phyloP scores from a whole-genome alignment of 2,113 vertebrate genomes.

The Rhinoderma darwinii region DNA sequence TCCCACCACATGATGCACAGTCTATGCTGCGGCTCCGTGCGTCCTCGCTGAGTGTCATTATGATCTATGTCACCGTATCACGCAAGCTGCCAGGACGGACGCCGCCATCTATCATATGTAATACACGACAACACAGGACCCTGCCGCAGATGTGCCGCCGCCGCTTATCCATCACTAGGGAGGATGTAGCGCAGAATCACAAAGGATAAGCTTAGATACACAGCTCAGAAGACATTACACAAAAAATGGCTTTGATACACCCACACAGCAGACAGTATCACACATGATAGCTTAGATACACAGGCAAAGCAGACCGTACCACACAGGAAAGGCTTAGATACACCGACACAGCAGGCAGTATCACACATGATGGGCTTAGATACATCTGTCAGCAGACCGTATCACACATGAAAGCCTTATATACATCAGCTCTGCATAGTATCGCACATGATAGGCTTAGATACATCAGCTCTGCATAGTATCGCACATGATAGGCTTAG shows the following conservation, averaged over 20 bases:
- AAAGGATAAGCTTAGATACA: not conserved
- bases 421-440: not conserved
- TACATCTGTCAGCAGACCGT: too few relatives aligned
- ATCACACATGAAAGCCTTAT: too few relatives aligned
- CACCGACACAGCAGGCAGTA: too few relatives aligned
- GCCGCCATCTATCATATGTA: not conserved
- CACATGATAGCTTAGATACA: not conserved
- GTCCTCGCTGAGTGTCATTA: not conserved
- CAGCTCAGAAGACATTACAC: not conserved
- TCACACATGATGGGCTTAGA: too few relatives aligned
- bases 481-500: too few relatives aligned
- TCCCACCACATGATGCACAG: not conserved
- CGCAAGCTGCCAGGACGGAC: not conserved
- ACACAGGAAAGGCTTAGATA: too few relatives aligned
- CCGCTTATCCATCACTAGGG: too few relatives aligned
- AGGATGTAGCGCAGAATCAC: not conserved
- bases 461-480: not conserved
- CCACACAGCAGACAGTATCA: not conserved
- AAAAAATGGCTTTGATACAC: not conserved
- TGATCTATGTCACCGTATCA: not conserved
- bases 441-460: not conserved
- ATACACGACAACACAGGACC: too few relatives aligned
- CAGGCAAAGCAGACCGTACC: not conserved
- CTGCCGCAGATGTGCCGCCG: too few relatives aligned
- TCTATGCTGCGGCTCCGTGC: not conserved